These are phyloP conservation scores for Columba guinea DNA, from an alignment of 2,797 vertebrate genomes.

Conservation along the genomic window DNA sequence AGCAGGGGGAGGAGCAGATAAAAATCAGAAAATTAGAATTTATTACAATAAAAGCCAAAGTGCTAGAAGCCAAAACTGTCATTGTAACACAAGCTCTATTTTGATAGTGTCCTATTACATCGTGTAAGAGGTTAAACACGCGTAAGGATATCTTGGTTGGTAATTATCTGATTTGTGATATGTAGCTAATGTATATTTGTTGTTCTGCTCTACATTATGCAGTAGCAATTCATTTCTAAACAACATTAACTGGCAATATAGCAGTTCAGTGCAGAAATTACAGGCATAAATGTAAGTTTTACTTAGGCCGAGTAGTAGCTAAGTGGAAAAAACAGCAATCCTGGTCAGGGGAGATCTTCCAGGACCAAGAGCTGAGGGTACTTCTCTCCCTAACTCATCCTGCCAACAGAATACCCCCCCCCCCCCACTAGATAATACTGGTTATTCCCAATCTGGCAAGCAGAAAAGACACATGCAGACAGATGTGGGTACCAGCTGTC, in stretches of 20 bases:
- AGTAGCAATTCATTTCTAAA: conserved; percentile 45
- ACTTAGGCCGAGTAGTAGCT: neutral
- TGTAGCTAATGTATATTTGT: conserved; percentile 61
- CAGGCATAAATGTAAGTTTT: neutral
- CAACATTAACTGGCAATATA: conserved; percentile 8
- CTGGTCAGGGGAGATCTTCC: neutral
- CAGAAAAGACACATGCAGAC: neutral
- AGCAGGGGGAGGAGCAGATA: conserved; percentile 38
- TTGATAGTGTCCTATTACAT: conserved; percentile 50
- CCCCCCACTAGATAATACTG: neutral
- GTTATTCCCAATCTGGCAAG: neutral
- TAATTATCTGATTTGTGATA: conserved; percentile 65
- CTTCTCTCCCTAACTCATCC: neutral
- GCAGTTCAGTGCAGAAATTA: conserved; percentile 19
- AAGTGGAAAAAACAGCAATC: neutral
- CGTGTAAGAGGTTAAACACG: neutral
- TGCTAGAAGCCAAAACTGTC: conserved; percentile 48
- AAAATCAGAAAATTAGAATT: conserved; percentile 70
- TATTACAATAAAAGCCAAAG: conserved; percentile 56
- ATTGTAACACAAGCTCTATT: conserved; percentile 34
- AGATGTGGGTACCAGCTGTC: neutral
- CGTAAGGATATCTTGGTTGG: neutral
- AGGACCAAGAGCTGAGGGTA: neutral
- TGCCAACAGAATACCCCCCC: neutral
- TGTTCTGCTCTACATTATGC: conserved; percentile 23